Evolutionary conservation across 2,797 vertebrate species (phyloP).

Genomic region (Huso huso): DNA sequence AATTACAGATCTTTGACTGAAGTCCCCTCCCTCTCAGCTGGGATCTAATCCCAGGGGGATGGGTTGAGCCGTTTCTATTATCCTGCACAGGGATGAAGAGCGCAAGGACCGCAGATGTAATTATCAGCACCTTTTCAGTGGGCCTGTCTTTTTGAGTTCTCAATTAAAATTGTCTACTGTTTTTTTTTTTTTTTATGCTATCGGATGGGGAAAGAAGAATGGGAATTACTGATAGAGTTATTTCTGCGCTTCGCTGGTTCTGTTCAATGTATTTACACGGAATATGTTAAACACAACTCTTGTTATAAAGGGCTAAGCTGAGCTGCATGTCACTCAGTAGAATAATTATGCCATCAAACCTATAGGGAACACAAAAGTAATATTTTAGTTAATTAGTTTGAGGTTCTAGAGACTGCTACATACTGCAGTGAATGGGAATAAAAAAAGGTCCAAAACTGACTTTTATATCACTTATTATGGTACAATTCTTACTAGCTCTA

Average conservation of each 20-base stretch:
- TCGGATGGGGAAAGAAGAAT: not conserved
- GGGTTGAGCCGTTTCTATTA: constrained; percentile 30
- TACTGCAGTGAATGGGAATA: too few relatives aligned
- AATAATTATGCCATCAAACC: too few relatives aligned
- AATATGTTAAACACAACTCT: not conserved
- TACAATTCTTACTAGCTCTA: too few relatives aligned
- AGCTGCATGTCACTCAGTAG: too few relatives aligned
- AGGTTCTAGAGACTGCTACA: too few relatives aligned
- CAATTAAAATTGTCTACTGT: constrained; percentile 47
- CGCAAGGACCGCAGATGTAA: constrained; percentile 43
- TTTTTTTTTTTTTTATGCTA: not conserved
- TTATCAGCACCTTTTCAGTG: constrained; percentile 43
- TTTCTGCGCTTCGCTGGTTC: not conserved
- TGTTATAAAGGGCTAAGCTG: too few relatives aligned
- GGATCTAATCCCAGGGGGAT: constrained; percentile 38
- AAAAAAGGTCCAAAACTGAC: too few relatives aligned
- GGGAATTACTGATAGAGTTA: constrained; percentile 1
- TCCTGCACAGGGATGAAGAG: constrained; percentile 40
- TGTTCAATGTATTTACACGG: not conserved
- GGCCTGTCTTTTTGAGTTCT: constrained; percentile 44
- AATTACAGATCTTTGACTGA: constrained; percentile 78
- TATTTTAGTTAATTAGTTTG: too few relatives aligned
- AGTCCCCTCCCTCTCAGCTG: constrained; percentile 59
- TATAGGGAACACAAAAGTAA: too few relatives aligned
- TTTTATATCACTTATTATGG: too few relatives aligned